phyloP scores from a whole-genome alignment of 2,888 invertebrate genomes.

The Drosophila neutralis region DNA sequence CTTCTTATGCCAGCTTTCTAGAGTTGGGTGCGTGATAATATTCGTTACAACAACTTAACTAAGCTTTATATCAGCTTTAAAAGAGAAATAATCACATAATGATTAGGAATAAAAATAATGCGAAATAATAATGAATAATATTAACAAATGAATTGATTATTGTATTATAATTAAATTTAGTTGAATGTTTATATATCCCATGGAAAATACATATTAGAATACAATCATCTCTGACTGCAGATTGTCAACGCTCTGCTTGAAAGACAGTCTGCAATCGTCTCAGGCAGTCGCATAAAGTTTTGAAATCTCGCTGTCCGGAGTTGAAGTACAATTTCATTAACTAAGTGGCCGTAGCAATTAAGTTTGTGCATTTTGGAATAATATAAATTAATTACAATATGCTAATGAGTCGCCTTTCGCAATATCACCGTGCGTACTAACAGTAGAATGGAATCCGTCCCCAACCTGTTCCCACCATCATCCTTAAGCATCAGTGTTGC shows the following conservation, averaged over 20 bases:
- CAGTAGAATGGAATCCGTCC: background rate
- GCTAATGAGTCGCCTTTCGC: conserved; percentile 69
- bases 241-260: conserved; percentile 14
- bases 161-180: background rate
- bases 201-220: background rate
- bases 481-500: conserved; percentile 16
- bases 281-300: conserved; percentile 35
- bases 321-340: conserved; percentile 76
- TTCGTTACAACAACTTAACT: background rate
- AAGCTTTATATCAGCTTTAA: background rate
- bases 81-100: background rate
- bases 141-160: background rate
- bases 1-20: conserved; percentile 1
- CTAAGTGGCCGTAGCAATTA: conserved; percentile 78
- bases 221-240: conserved; percentile 1
- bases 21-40: conserved; percentile 14
- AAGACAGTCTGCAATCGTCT: conserved; percentile 32
- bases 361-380: conserved; percentile 78
- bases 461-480: background rate
- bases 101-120: background rate
- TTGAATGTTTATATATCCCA: background rate
- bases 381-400: conserved; percentile 81
- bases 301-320: conserved; percentile 36
- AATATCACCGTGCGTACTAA: conserved; percentile 38
- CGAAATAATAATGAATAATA: background rate